Conservation (phyloP, 2,888 invertebrate genomes). For the Eurytoma californica region DNA sequence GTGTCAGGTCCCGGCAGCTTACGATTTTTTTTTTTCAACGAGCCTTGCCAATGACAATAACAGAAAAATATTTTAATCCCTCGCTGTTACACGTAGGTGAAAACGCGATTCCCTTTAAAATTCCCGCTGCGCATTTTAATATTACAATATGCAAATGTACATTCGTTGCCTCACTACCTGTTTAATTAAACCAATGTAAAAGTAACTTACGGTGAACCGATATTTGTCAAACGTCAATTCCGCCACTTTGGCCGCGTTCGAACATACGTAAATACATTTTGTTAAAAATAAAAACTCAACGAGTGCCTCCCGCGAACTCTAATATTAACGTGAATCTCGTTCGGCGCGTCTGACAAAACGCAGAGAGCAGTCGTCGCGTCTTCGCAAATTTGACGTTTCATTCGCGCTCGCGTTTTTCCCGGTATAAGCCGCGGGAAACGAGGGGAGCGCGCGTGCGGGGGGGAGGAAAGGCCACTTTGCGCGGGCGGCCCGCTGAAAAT, state of each 20-base stretch:
- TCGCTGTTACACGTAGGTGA: not conserved
- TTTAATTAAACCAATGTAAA: not conserved
- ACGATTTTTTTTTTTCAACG: constrained; percentile 10
- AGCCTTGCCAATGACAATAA: not conserved
- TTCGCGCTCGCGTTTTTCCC: constrained; percentile 6
- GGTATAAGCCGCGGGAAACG: not conserved
- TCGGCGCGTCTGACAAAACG: not conserved
- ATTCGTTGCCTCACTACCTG: no score
- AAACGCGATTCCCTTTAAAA: not conserved
- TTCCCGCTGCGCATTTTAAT: not conserved
- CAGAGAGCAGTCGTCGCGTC: not conserved
- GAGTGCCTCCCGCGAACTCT: not conserved
- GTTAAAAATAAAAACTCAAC: constrained; percentile 6
- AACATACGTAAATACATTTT: not conserved
- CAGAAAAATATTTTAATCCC: not conserved
- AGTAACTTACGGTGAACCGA: not conserved
- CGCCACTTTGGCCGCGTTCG: not conserved
- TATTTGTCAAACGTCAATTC: not conserved
- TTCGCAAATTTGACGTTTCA: constrained; percentile 9
- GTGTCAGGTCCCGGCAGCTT: constrained; percentile 31
- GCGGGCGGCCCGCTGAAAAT: constrained; percentile 19
- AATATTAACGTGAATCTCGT: not conserved
- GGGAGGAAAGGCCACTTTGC: not conserved
- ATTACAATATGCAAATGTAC: no score
- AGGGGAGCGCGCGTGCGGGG: not conserved